A percentile compares a stretch with the other conserved stretches of the same genome.
Conservation (phyloP, 1,140 invertebrate species). For the Cataglyphis hispanica region DNA sequence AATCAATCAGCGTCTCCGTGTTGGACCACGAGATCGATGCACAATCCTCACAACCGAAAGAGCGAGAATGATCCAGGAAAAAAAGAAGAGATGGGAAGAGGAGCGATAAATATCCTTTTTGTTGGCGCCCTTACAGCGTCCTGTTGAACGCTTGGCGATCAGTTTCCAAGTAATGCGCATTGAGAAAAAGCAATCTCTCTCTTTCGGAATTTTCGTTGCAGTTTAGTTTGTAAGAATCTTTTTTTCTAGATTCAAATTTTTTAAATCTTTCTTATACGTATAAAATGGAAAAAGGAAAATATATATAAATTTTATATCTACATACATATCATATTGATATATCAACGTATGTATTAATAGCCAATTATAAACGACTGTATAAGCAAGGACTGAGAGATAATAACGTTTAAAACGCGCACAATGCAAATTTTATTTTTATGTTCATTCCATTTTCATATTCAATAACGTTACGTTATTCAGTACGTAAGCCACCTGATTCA, state of each 20-base stretch:
- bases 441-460: slow-evolving; percentile 56
- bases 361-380: background rate
- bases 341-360: slow-evolving; percentile 18
- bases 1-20: slow-evolving; percentile 78
- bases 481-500: slow-evolving; percentile 27
- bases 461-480: slow-evolving; percentile 26
- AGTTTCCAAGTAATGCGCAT: slow-evolving; percentile 76
- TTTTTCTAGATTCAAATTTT: slow-evolving; percentile 32
- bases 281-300: background rate
- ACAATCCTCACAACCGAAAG: slow-evolving; percentile 66
- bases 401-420: slow-evolving; percentile 44
- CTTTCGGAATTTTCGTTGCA: background rate
- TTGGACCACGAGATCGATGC: slow-evolving; percentile 61
- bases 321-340: background rate
- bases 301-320: background rate
- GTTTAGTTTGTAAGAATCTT: slow-evolving; percentile 17
- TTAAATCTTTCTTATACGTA: background rate
- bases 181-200: slow-evolving; percentile 55
- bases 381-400: slow-evolving; percentile 41
- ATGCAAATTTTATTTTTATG: slow-evolving; percentile 55
- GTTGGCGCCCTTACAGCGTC: slow-evolving; percentile 52
- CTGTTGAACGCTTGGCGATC: slow-evolving; percentile 61
- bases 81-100: slow-evolving; percentile 50
- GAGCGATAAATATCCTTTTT: slow-evolving; percentile 82
- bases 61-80: slow-evolving; percentile 60